Percentiles rank a stretch among this genome's conserved stretches.
Evolutionary conservation across 1,140 invertebrate genomes (phyloP).

Genomic region (Zaprionus vittiger): DNA sequence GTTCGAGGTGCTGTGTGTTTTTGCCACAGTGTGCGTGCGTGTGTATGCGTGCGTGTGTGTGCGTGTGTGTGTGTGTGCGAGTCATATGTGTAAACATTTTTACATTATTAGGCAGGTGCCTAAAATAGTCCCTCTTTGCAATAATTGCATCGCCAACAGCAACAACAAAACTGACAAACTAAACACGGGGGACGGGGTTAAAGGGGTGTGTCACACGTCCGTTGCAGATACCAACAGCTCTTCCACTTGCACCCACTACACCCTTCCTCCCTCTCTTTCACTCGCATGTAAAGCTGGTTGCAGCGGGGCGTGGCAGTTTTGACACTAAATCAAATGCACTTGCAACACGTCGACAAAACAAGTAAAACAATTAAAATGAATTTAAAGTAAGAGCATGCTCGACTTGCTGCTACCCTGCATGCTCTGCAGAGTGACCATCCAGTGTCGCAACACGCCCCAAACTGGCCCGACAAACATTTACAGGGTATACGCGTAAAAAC

Average conservation of each 20-base stretch:
- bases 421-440: no score
- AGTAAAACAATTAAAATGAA: neutral
- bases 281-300: neutral
- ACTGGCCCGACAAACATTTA: neutral
- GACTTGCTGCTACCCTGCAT: neutral
- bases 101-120: slow-evolving; percentile 9
- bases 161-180: neutral
- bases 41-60: neutral
- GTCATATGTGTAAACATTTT: neutral
- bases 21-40: slow-evolving; percentile 1
- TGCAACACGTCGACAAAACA: slow-evolving; percentile 16
- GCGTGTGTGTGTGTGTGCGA: neutral
- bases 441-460: no score
- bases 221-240: neutral
- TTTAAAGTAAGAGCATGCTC: neutral
- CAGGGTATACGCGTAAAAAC: slow-evolving; percentile 19
- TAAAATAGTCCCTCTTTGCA: neutral
- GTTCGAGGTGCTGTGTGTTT: neutral
- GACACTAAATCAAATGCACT: slow-evolving; percentile 54
- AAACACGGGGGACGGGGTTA: neutral
- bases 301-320: slow-evolving; percentile 41
- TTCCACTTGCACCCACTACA: neutral
- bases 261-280: neutral
- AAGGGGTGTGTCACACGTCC: neutral
- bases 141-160: slow-evolving; percentile 4